A percentile compares a stretch with the other conserved stretches of the same genome.
Evolutionary conservation across 2,888 invertebrate species (phyloP).

Genomic region (Bellardia bayeri): DNA sequence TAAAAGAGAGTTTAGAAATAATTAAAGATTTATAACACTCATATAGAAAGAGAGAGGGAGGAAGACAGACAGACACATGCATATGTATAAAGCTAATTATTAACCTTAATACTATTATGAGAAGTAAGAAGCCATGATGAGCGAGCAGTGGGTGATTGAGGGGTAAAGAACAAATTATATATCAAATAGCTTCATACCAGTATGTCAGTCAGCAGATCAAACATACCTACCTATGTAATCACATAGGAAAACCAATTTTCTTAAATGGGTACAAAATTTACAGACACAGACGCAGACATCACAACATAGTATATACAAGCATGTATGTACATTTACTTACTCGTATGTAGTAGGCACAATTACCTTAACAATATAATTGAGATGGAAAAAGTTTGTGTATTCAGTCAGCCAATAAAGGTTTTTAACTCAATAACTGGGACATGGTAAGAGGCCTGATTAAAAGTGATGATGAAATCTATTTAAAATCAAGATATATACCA

Average conservation of each 20-base stretch:
- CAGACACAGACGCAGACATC: neutral
- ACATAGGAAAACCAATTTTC: conserved; percentile 29
- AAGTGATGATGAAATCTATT: conserved; percentile 47
- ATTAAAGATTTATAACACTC: conserved; percentile 29
- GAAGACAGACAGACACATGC: neutral
- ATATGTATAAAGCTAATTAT: neutral
- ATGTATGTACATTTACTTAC: neutral
- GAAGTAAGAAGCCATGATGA: neutral
- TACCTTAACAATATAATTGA: conserved; percentile 13
- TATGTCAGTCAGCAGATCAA: neutral
- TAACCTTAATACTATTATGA: conserved; percentile 5
- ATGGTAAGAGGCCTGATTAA: conserved; percentile 31
- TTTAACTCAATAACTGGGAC: conserved; percentile 12
- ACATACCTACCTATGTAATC: neutral
- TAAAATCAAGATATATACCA: neutral
- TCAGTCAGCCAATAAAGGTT: conserved; percentile 47
- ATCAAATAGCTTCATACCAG: neutral
- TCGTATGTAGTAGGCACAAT: neutral
- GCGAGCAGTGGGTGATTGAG: neutral
- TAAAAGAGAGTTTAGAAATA: conserved; percentile 8
- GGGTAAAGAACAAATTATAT: neutral
- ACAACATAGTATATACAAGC: no score
- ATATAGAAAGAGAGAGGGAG: neutral
- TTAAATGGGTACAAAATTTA: conserved; percentile 1
- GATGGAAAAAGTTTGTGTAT: neutral